These are phyloP conservation scores for Dolomedes plantarius DNA, from an alignment of 2,888 invertebrate genomes.

Conservation along the genomic window DNA sequence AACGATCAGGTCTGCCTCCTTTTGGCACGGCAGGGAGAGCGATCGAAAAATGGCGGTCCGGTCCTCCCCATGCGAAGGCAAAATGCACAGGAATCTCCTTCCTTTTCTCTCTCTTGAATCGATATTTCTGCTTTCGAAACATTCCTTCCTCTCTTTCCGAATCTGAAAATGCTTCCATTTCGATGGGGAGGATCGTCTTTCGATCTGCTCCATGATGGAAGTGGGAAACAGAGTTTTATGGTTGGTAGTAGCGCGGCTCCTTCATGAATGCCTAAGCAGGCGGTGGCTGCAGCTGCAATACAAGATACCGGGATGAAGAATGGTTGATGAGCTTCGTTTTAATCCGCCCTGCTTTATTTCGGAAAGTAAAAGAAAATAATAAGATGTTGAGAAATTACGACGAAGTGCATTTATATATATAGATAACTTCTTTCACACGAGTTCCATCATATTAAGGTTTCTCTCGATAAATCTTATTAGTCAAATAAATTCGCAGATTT, in stretches of 20 bases:
- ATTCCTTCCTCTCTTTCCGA: background rate
- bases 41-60: constrained; percentile 65
- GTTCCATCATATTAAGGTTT: too few species aligned
- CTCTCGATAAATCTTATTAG: too few species aligned
- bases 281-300: too few species aligned
- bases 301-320: too few species aligned
- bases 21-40: constrained; percentile 10
- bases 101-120: constrained; percentile 41
- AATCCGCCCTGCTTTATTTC: too few species aligned
- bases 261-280: background rate
- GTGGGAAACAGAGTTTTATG: background rate
- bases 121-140: constrained; percentile 55
- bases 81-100: constrained; percentile 55
- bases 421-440: too few species aligned
- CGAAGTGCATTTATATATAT: too few species aligned
- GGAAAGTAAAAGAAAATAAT: too few species aligned
- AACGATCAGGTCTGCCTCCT: too few species aligned
- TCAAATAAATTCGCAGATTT: too few species aligned
- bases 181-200: background rate
- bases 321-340: too few species aligned
- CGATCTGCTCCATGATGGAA: background rate
- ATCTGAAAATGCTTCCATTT: background rate
- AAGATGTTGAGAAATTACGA: too few species aligned
- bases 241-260: background rate
- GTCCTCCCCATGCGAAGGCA: constrained; percentile 36